Percentiles rank a stretch among this genome's conserved stretches.
Evolutionary conservation across 1,140 invertebrate species (phyloP).

Genomic region (Hydropsyche tenuis): DNA sequence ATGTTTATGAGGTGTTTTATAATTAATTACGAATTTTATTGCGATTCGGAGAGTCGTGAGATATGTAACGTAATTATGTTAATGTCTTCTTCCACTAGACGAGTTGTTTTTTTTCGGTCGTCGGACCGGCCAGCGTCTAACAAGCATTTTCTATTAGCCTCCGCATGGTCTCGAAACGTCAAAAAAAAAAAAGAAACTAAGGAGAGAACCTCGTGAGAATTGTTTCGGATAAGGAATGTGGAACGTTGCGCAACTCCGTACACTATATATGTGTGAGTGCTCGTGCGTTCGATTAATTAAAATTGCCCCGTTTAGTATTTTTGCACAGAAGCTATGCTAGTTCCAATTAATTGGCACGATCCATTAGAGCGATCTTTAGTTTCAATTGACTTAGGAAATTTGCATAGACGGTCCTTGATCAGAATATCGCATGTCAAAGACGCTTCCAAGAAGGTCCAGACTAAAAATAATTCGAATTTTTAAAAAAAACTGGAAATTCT

Average conservation of each 20-base stretch:
- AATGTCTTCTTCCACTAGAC: conserved; percentile 33
- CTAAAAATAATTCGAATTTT: conserved; percentile 9
- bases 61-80: conserved; percentile 4
- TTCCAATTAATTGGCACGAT: neutral
- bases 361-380: neutral
- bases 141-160: conserved; percentile 17
- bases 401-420: neutral
- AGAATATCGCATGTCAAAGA: too few relatives aligned
- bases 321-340: conserved; percentile 4
- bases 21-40: too few relatives aligned
- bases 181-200: neutral
- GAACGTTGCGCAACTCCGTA: conserved; percentile 29
- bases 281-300: conserved; percentile 9
- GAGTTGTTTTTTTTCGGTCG: conserved; percentile 17
- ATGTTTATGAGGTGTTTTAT: neutral
- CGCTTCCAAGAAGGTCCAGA: neutral
- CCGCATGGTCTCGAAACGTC: conserved; percentile 8
- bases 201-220: conserved; percentile 6
- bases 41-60: too few relatives aligned
- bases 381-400: neutral
- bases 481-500: conserved; percentile 32
- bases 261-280: too few relatives aligned
- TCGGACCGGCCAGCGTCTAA: conserved; percentile 1
- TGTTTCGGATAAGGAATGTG: conserved; percentile 25
- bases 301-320: neutral